Conservation (phyloP, 1,140 invertebrate genomes). For the Drosophila novamexicana region DNA sequence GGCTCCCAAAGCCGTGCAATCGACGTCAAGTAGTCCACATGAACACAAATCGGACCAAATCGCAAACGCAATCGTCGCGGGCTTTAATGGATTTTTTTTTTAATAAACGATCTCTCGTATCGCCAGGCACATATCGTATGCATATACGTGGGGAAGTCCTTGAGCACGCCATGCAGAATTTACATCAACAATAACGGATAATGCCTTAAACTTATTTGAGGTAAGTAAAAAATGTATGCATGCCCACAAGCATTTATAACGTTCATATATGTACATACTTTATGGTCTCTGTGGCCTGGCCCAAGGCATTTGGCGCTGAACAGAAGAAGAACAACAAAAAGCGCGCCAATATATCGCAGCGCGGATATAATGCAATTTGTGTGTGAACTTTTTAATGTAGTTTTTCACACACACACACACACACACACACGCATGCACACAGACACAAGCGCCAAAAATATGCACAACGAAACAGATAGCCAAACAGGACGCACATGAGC, state of each 20-base stretch:
- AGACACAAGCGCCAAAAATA: constrained; percentile 9
- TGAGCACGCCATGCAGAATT: constrained; percentile 60
- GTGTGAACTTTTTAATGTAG: constrained; percentile 81
- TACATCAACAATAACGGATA: constrained; percentile 57
- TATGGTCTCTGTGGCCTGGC: constrained; percentile 53
- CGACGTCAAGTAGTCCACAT: constrained; percentile 39
- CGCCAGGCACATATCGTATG: background rate
- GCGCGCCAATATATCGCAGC: constrained; percentile 75
- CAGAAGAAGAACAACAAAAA: constrained; percentile 46
- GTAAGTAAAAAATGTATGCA: constrained; percentile 47
- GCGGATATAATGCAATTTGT: constrained; percentile 79
- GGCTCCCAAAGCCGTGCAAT: constrained; percentile 34
- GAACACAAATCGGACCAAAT: constrained; percentile 25
- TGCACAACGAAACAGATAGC: constrained; percentile 26
- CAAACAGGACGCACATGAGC: constrained; percentile 45
- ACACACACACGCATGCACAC: constrained; percentile 20
- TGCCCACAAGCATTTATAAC: constrained; percentile 22
- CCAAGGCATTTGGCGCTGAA: constrained; percentile 8
- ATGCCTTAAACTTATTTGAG: constrained; percentile 60
- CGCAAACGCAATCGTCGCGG: constrained; percentile 20
- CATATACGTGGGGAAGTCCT: constrained; percentile 32
- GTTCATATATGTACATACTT: constrained; percentile 41
- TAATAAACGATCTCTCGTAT: constrained; percentile 25
- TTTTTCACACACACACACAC: constrained; percentile 43
- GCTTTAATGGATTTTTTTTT: constrained; percentile 41